phyloP scores from a whole-genome alignment of 1,140 invertebrate species.

The Periplaneta americana region DNA sequence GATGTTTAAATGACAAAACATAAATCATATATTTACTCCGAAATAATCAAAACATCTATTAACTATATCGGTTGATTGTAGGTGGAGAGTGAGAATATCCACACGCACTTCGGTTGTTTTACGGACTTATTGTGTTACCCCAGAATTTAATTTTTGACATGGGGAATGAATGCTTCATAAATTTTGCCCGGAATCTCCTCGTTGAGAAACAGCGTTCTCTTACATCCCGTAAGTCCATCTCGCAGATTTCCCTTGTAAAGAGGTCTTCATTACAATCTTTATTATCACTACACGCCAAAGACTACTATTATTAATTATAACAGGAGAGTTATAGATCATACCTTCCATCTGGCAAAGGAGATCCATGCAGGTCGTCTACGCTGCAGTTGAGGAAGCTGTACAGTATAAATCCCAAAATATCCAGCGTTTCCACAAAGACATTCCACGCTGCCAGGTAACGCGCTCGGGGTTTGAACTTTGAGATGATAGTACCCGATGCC shows the following conservation, averaged over 20 bases:
- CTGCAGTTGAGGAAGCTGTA: conserved; percentile 3
- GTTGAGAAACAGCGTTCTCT: too few relatives aligned
- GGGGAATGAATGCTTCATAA: too few relatives aligned
- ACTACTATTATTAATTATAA: not conserved
- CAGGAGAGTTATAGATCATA: not conserved
- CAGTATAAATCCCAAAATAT: not conserved
- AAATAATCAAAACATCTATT: too few relatives aligned
- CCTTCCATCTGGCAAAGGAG: not conserved
- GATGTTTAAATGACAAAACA: too few relatives aligned
- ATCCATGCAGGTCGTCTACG: conserved; percentile 1
- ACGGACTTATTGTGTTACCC: too few relatives aligned
- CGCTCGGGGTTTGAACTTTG: conserved; percentile 12
- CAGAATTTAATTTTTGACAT: too few relatives aligned
- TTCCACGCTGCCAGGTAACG: conserved; percentile 16
- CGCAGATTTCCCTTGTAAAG: not conserved
- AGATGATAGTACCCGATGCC: conserved; percentile 1
- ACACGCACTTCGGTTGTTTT: too few relatives aligned
- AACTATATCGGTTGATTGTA: too few relatives aligned
- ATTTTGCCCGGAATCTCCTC: too few relatives aligned
- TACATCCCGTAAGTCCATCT: too few relatives aligned
- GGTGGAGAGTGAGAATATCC: too few relatives aligned
- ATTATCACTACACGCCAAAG: not conserved
- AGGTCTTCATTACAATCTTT: not conserved
- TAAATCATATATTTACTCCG: too few relatives aligned
- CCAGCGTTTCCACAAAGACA: conserved; percentile 8